Conservation (phyloP, 2,797 vertebrate species). For the Rhodeus uyekii region DNA sequence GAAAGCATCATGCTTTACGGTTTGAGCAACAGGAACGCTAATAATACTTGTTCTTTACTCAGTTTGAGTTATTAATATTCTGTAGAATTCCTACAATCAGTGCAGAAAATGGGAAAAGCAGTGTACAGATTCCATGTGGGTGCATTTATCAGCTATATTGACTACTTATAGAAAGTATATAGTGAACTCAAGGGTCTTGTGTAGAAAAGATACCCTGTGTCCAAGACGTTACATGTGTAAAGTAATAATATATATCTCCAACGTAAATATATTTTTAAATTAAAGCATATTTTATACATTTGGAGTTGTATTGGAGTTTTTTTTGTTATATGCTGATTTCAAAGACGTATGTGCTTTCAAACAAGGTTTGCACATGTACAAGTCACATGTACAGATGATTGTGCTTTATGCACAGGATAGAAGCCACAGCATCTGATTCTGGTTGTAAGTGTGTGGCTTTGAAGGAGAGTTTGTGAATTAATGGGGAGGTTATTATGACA, state of each 20-base stretch:
- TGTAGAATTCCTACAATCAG: background rate
- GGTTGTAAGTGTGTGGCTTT: background rate
- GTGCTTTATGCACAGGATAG: background rate
- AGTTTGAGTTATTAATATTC: background rate
- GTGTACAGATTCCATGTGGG: background rate
- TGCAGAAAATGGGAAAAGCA: background rate
- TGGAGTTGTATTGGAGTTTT: background rate
- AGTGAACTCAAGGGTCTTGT: background rate
- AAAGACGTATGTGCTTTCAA: background rate
- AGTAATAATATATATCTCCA: constrained; percentile 36
- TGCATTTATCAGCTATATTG: background rate
- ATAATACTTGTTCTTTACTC: background rate
- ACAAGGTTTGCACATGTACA: background rate
- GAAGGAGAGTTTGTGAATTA: background rate
- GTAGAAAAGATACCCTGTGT: background rate
- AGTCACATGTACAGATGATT: background rate
- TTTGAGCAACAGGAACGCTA: too few relatives aligned
- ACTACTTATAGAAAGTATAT: background rate
- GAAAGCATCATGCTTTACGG: too few relatives aligned
- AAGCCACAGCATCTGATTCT: constrained; percentile 13
- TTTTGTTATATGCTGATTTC: background rate
- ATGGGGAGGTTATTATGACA: constrained; percentile 1
- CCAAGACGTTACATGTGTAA: constrained; percentile 32
- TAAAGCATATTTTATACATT: constrained; percentile 26
- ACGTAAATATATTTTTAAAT: constrained; percentile 38